A percentile compares a stretch with the other conserved stretches of the same genome.
These are phyloP conservation scores for Chamaea fasciata DNA, from an alignment of 2,113 vertebrate genomes.

Conservation along the genomic window DNA sequence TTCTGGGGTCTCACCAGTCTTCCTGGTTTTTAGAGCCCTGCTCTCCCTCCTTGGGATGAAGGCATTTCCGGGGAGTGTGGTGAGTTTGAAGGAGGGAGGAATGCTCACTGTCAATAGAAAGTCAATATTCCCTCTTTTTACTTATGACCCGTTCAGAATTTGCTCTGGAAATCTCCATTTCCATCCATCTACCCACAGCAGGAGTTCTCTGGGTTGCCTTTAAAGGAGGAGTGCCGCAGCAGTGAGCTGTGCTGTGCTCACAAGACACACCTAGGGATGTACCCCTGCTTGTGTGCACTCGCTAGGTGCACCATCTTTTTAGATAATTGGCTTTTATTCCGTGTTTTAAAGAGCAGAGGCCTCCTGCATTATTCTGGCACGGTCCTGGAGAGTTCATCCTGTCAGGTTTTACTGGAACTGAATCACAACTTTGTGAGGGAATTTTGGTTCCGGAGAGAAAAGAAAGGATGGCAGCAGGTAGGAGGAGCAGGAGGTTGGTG, in stretches of 20 bases:
- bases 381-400: neutral
- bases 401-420: neutral
- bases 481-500: neutral
- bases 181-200: neutral
- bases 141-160: neutral
- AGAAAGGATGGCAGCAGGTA: neutral
- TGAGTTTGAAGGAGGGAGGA: neutral
- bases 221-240: neutral
- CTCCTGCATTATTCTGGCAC: rapidly evolving
- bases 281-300: neutral
- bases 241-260: neutral
- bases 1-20: neutral
- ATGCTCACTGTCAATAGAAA: neutral
- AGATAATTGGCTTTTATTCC: rapidly evolving
- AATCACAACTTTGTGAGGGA: neutral
- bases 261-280: neutral
- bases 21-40: neutral
- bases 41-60: neutral
- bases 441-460: neutral
- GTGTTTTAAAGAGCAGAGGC: neutral
- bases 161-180: neutral
- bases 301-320: neutral
- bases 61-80: neutral
- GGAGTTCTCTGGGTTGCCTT: neutral
- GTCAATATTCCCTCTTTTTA: neutral